A percentile compares a stretch with the other conserved stretches of the same genome.
Conservation (phyloP, 2,797 vertebrate species). For the Urophycis tenuis region DNA sequence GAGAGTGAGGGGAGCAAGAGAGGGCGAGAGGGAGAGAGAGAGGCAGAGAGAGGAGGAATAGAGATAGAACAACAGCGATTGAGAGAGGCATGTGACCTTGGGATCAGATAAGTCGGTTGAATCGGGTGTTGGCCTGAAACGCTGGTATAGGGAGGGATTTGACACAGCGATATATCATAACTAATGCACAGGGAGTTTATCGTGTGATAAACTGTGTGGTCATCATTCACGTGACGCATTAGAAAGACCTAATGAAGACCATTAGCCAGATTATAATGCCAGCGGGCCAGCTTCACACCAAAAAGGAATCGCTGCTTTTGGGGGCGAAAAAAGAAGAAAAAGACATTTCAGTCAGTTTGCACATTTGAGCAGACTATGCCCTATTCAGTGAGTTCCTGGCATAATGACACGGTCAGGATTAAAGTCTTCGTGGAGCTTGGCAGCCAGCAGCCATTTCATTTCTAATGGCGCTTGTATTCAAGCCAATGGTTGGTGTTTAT, state of each 20-base stretch:
- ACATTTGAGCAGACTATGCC: background rate
- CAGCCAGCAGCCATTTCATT: slow-evolving; percentile 1
- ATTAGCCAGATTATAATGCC: background rate
- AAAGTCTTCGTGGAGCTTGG: slow-evolving; percentile 1
- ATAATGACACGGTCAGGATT: background rate
- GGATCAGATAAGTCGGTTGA: slow-evolving; percentile 31
- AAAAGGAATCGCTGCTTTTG: background rate
- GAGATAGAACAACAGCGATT: background rate
- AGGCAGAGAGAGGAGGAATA: slow-evolving; percentile 7
- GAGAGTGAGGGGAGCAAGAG: slow-evolving; percentile 33
- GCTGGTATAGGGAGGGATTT: background rate
- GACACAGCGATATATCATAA: background rate
- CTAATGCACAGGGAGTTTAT: background rate
- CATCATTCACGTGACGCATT: background rate
- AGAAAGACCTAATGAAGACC: background rate
- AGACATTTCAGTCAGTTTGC: background rate
- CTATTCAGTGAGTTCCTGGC: background rate
- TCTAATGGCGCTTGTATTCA: background rate
- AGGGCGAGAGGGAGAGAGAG: slow-evolving; percentile 30
- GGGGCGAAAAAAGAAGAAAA: background rate
- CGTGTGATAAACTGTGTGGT: background rate
- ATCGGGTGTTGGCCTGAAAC: slow-evolving; percentile 12
- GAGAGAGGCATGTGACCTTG: slow-evolving; percentile 17
- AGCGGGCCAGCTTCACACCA: background rate
- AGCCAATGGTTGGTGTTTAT: background rate